A percentile compares a stretch with the other conserved stretches of the same genome.
These are phyloP conservation scores for Psettodes erumei DNA, from an alignment of 2,113 vertebrate species.

Conservation along the genomic window DNA sequence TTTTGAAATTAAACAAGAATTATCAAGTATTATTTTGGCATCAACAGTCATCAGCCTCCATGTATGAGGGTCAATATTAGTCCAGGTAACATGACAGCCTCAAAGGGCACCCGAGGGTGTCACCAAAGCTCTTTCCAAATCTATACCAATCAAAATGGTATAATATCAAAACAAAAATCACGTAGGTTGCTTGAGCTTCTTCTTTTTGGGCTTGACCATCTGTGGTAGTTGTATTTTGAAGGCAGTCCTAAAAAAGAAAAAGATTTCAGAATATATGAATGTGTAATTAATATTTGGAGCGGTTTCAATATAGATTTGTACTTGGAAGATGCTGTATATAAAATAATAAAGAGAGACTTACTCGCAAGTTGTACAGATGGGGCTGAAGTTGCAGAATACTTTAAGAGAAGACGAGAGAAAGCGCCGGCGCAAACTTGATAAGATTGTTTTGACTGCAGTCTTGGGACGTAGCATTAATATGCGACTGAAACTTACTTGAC, in stretches of 20 bases:
- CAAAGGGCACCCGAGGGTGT: neutral
- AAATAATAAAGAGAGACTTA: conserved; percentile 81
- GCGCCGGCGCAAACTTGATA: neutral
- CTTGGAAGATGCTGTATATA: neutral
- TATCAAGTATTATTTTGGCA: neutral
- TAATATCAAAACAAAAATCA: conserved; percentile 48
- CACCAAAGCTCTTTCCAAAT: neutral
- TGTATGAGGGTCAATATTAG: neutral
- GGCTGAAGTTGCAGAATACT: conserved; percentile 99
- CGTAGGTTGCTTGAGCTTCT: conserved; percentile 88
- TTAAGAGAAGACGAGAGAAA: conserved; percentile 33
- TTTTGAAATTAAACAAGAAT: neutral
- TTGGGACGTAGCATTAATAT: neutral
- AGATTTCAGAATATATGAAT: neutral
- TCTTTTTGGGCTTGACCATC: conserved; percentile 96
- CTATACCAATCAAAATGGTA: neutral
- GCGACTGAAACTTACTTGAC: conserved; percentile 87
- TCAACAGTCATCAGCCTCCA: neutral
- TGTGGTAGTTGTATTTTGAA: conserved; percentile 97
- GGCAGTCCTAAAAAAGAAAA: conserved; percentile 87
- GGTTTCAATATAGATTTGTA: too few species aligned
- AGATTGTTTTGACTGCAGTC: neutral
- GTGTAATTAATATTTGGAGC: neutral
- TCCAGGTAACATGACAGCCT: neutral
- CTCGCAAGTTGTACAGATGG: conserved; percentile 99